Percentiles rank a stretch among this genome's conserved stretches.
Evolutionary conservation across 1,140 invertebrate genomes (phyloP).

Genomic region (Dryas iulia): DNA sequence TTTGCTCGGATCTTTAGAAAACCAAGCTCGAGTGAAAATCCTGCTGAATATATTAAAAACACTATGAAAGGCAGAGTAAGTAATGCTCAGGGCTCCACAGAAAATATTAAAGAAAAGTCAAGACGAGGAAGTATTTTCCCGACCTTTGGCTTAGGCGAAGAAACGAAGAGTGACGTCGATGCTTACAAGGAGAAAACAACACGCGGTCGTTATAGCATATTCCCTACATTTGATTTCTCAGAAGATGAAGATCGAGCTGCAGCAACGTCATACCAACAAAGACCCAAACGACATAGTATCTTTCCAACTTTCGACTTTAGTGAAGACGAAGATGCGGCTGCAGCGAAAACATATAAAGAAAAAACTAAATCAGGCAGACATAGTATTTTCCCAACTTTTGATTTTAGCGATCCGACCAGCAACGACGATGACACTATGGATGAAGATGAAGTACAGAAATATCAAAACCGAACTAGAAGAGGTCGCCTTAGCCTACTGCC

Average conservation of each 20-base stretch:
- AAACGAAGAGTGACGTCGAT: constrained; percentile 49
- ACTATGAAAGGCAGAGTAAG: constrained; percentile 59
- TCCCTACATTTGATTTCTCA: constrained; percentile 68
- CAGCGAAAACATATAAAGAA: constrained; percentile 54
- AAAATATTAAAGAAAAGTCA: constrained; percentile 47
- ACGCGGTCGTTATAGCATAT: constrained; percentile 63
- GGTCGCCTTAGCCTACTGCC: constrained; percentile 69
- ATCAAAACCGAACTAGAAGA: constrained; percentile 67
- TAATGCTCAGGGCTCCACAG: constrained; percentile 41
- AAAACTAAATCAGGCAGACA: constrained; percentile 57
- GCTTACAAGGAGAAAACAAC: constrained; percentile 64
- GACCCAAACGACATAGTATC: constrained; percentile 65
- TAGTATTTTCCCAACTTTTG: constrained; percentile 67
- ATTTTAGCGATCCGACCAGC: constrained; percentile 58
- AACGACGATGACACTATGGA: constrained; percentile 68
- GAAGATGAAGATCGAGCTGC: constrained; percentile 63
- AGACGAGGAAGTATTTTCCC: constrained; percentile 62
- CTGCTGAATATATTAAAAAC: constrained; percentile 62
- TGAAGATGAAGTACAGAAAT: constrained; percentile 65
- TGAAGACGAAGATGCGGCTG: constrained; percentile 56
- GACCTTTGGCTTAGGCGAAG: constrained; percentile 47
- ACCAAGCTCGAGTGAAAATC: constrained; percentile 57
- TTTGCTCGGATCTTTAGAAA: constrained; percentile 60
- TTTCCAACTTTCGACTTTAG: constrained; percentile 71
- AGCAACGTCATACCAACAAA: constrained; percentile 54